Percentiles rank a stretch among this genome's conserved stretches.
Evolutionary conservation across 2,888 invertebrate genomes (phyloP).

Genomic region (Leptopilina myrica): DNA sequence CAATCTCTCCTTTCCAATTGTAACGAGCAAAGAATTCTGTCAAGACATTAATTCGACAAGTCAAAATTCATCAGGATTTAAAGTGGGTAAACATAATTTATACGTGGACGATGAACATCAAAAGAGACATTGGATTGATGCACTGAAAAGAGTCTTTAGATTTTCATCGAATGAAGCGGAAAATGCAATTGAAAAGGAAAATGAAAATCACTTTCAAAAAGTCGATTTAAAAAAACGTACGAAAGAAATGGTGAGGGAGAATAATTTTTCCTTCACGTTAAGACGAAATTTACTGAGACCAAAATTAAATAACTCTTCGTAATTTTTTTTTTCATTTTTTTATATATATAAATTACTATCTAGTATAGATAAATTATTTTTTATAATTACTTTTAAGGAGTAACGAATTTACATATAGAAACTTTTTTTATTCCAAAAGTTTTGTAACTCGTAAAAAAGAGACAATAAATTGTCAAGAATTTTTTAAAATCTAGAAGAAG

Average conservation of each 20-base stretch:
- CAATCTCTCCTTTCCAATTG: slow-evolving; percentile 64
- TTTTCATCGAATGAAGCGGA: not conserved
- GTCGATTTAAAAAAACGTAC: slow-evolving; percentile 56
- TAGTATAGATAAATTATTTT: not conserved
- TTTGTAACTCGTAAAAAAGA: no score
- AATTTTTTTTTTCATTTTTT: not conserved
- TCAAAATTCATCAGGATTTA: slow-evolving; percentile 61
- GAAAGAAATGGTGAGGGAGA: slow-evolving; percentile 57
- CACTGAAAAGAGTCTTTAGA: slow-evolving; percentile 61
- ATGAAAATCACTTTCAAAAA: slow-evolving; percentile 44
- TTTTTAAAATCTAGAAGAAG: no score
- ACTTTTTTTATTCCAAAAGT: no score
- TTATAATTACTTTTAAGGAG: not conserved
- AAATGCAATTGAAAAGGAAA: slow-evolving; percentile 58
- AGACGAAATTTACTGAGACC: slow-evolving; percentile 61
- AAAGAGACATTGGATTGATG: slow-evolving; percentile 71
- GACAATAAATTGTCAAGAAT: no score
- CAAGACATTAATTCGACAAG: slow-evolving; percentile 57
- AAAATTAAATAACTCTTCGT: slow-evolving; percentile 60
- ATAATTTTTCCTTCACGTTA: slow-evolving; percentile 62
- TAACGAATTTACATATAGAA: not conserved
- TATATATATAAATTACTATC: not conserved
- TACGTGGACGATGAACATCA: slow-evolving; percentile 68
- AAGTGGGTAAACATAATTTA: slow-evolving; percentile 65
- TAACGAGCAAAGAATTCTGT: slow-evolving; percentile 61